Percentiles rank a stretch among this genome's conserved stretches.
Evolutionary conservation across 2,113 vertebrate genomes (phyloP).

Genomic region (Antechinus flavipes): DNA sequence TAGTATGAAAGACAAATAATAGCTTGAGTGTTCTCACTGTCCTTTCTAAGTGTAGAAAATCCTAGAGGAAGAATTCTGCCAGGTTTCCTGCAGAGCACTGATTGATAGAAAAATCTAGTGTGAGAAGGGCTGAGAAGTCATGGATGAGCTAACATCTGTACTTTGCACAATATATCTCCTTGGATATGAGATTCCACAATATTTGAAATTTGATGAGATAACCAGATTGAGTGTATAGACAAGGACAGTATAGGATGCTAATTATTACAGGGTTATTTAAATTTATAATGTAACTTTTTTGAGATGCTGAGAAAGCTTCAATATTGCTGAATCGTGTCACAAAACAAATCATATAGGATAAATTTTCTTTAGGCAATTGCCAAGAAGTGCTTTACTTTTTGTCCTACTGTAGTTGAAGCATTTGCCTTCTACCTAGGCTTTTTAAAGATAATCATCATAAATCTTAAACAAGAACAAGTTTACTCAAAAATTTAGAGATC

Average conservation of each 20-base stretch:
- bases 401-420: slow-evolving; percentile 58
- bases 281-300: slow-evolving; percentile 13
- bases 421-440: slow-evolving; percentile 62
- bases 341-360: background rate
- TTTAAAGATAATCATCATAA: background rate
- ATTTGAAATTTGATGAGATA: background rate
- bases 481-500: background rate
- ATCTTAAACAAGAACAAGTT: slow-evolving; percentile 32
- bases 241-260: background rate
- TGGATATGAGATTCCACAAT: background rate
- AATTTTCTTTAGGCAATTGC: slow-evolving; percentile 52
- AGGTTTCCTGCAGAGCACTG: background rate
- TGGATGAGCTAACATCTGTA: background rate
- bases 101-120: background rate
- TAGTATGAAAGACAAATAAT: background rate
- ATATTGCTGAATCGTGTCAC: slow-evolving; percentile 45
- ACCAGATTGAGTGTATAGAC: background rate
- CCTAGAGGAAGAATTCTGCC: background rate
- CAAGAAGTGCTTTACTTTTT: slow-evolving; percentile 47
- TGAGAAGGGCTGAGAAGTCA: background rate
- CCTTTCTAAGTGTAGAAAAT: background rate
- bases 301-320: slow-evolving; percentile 10
- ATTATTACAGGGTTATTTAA: background rate
- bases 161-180: background rate
- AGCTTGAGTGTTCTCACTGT: background rate